These are phyloP conservation scores for Nannoperca obscura DNA, from an alignment of 2,797 vertebrate genomes.

Conservation along the genomic window DNA sequence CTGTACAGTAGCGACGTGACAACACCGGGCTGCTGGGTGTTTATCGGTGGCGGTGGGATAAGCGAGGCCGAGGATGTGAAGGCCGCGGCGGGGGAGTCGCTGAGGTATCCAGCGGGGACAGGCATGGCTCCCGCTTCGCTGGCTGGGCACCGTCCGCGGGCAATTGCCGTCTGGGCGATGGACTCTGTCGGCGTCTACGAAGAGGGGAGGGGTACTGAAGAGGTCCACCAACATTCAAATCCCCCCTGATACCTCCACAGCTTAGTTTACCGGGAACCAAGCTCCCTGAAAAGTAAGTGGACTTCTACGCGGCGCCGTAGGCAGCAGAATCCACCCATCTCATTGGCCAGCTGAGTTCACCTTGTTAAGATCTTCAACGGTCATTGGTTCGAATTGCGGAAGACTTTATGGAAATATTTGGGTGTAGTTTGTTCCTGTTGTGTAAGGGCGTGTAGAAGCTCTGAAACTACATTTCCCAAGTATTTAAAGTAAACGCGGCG, in stretches of 20 bases:
- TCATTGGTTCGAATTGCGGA: slow-evolving; percentile 77
- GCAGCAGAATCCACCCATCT: slow-evolving; percentile 62
- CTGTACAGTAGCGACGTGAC: slow-evolving; percentile 97
- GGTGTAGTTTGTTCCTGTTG: slow-evolving; percentile 73
- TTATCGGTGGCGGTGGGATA: slow-evolving; percentile 96
- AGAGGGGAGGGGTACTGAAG: slow-evolving; percentile 45
- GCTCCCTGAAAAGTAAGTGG: slow-evolving; percentile 78
- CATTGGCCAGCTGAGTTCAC: slow-evolving; percentile 70
- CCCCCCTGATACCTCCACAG: slow-evolving; percentile 54
- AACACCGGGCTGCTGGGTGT: slow-evolving; percentile 96
- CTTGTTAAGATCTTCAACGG: slow-evolving; percentile 38
- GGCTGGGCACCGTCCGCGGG: slow-evolving; percentile 82
- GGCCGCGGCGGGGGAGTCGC: slow-evolving; percentile 79
- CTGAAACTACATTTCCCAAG: slow-evolving; percentile 78
- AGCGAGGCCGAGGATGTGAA: slow-evolving; percentile 88
- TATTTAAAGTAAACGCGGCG: not conserved
- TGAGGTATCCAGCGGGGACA: slow-evolving; percentile 81
- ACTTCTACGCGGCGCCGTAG: slow-evolving; percentile 73
- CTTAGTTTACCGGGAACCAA: slow-evolving; percentile 74
- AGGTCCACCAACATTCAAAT: slow-evolving; percentile 68
- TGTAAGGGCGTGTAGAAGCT: rapidly evolving
- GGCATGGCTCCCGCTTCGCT: slow-evolving; percentile 82
- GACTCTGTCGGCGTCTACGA: slow-evolving; percentile 61
- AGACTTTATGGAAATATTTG: slow-evolving; percentile 51
- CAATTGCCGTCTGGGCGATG: slow-evolving; percentile 76